Base-by-base conservation (phyloP, 1,140 invertebrate species). In the Pseudomyrmex flavicornis region DNA sequence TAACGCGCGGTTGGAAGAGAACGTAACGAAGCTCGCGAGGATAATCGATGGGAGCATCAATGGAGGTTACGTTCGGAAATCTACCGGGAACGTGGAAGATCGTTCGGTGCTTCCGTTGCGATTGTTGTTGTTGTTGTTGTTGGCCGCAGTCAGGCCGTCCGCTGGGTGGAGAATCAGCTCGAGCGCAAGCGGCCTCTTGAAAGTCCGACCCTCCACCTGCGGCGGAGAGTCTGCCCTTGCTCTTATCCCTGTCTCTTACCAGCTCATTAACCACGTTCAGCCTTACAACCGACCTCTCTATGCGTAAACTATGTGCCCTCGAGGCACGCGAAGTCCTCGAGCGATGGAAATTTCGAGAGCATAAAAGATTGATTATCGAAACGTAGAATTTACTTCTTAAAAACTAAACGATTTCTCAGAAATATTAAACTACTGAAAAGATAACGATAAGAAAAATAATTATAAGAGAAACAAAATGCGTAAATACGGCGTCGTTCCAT, bases 231-330 rank as follows among this genome's bases (percentile, higher is more conserved):
- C 72, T 72, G 77, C 59, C n/a, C 76, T 70, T 44, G 70, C 89
- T 84, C 70, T 20, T 59, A 35, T 85, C 76, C 82, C 84, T 86
- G 89, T 86, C 90, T 86, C 85, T 91, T 91, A 91, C 91, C 91
- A 91, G 89, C 89, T 90, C 91, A 91, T 91, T 91, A 91, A 91
- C 83, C 88, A 89, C 88, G 89, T 87, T 65, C 85, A 90, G 88
- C 85, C 84, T 35, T 35, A 77, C 77, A 76, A 56, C 85, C 88
- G 90, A 90, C 90, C 90, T 58, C 79, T 44, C 63, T 77, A 83
- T 87, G 76, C 86, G 83, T 83, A 83, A 87, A 77, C 72, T 59
- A 8, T 54, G 69, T n/a, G 70, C 52, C 58, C 73, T 74, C 22
- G 54, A 46, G 63, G n/a, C 70, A 61, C 46, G 73, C 52, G 1